These are phyloP conservation scores for Whitmania pigra DNA, from an alignment of 1,140 invertebrate species.

Conservation along the genomic window DNA sequence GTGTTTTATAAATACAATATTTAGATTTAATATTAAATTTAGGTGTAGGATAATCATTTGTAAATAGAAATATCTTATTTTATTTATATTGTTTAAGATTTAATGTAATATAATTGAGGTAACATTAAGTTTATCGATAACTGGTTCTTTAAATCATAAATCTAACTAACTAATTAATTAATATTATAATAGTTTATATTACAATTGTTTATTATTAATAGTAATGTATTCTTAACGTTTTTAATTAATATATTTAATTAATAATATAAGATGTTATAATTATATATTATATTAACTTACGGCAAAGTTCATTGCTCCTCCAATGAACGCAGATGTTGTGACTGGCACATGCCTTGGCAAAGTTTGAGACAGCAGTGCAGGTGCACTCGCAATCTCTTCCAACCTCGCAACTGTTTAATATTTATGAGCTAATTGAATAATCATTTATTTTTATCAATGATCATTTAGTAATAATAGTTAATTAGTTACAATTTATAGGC, in stretches of 20 bases:
- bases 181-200: too few species aligned
- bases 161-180: not conserved
- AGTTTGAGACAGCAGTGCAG: slow-evolving; percentile 71
- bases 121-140: not conserved
- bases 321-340: slow-evolving; percentile 55
- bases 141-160: not conserved
- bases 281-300: slow-evolving; percentile 30
- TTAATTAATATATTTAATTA: too few species aligned
- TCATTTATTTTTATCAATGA: too few species aligned
- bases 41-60: not conserved
- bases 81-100: too few species aligned
- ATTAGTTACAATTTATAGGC: too few species aligned
- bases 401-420: slow-evolving; percentile 28
- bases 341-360: slow-evolving; percentile 63
- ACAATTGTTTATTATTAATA: too few species aligned
- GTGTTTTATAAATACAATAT: too few species aligned
- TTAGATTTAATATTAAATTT: not conserved
- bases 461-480: too few species aligned
- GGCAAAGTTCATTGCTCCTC: slow-evolving; percentile 66
- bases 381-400: slow-evolving; percentile 79
- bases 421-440: too few species aligned
- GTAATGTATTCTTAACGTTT: not conserved
- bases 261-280: not conserved
- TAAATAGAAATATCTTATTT: too few species aligned
- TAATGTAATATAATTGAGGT: not conserved